Percentiles rank a stretch among this genome's conserved stretches.
Evolutionary conservation across 2,797 vertebrate genomes (phyloP).

Genomic region (Sebastes umbrosus): DNA sequence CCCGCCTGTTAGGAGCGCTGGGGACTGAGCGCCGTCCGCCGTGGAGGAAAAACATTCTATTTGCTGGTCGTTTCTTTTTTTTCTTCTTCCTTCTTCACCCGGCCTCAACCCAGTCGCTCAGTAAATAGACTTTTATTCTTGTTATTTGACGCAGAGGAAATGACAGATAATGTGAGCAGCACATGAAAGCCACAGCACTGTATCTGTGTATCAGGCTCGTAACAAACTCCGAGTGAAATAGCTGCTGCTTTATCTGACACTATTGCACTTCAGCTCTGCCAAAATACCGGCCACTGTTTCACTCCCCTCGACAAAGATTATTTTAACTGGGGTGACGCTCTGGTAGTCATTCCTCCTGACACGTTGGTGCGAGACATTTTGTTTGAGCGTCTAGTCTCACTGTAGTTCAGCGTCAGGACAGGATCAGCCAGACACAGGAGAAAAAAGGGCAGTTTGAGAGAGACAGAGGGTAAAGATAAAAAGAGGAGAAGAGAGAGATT

Average conservation of each 20-base stretch:
- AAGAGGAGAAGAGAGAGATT: constrained; percentile 49
- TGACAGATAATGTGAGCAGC: constrained; percentile 64
- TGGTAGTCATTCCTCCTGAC: constrained; percentile 59
- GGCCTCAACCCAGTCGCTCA: constrained; percentile 51
- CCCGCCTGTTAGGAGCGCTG: constrained; percentile 57
- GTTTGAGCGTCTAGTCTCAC: constrained; percentile 52
- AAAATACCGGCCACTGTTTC: constrained; percentile 52
- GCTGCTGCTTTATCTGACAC: constrained; percentile 37
- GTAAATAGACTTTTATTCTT: constrained; percentile 70
- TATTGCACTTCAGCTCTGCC: constrained; percentile 24
- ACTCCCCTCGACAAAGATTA: constrained; percentile 44
- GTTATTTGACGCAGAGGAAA: constrained; percentile 70
- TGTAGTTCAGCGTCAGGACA: constrained; percentile 41
- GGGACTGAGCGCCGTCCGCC: constrained; percentile 60
- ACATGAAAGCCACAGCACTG: constrained; percentile 52
- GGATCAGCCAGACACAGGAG: constrained; percentile 17
- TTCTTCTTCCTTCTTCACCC: constrained; percentile 30
- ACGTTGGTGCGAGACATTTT: constrained; percentile 52
- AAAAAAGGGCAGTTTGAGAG: constrained; percentile 20
- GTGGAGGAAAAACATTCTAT: constrained; percentile 59
- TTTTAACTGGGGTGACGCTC: constrained; percentile 48
- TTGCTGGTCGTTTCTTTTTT: constrained; percentile 49
- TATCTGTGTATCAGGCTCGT: constrained; percentile 42
- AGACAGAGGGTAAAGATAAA: constrained; percentile 44
- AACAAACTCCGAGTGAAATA: constrained; percentile 28